These are phyloP conservation scores for Crocodylus rhombifer DNA, from an alignment of 2,797 vertebrate species.

Conservation along the genomic window DNA sequence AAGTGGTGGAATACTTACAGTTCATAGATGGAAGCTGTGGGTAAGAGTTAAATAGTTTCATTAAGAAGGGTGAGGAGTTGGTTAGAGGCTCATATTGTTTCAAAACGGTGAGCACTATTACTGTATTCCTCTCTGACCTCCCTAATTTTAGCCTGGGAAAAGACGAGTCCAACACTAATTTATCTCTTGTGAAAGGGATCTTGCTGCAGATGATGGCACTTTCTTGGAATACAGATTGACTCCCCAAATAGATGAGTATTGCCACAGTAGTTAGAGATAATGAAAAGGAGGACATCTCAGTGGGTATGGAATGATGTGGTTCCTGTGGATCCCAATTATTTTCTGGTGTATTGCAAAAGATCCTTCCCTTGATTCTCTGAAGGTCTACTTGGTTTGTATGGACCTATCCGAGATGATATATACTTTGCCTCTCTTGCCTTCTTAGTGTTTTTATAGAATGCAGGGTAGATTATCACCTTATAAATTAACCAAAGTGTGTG, in stretches of 20 bases:
- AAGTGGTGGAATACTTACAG: not conserved
- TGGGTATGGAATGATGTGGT: fast-evolving
- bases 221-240: not conserved
- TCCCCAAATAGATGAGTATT: not conserved
- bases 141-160: not conserved
- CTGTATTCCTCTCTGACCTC: not conserved
- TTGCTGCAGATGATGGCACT: not conserved
- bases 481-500: no score
- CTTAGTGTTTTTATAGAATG: no score
- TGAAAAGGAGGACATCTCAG: not conserved
- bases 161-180: not conserved
- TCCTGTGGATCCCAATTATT: not conserved
- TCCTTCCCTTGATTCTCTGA: no score
- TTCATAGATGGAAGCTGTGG: fast-evolving
- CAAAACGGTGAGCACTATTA: not conserved
- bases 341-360: not conserved
- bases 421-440: no score
- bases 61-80: not conserved
- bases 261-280: not conserved
- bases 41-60: not conserved
- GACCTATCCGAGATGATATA: no score
- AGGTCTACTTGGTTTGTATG: no score
- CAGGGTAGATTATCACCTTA: no score
- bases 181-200: not conserved
- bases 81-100: not conserved